A percentile compares a stretch with the other conserved stretches of the same genome.
Evolutionary conservation across 2,888 invertebrate genomes (phyloP).

Genomic region (Tyria jacobaeae): DNA sequence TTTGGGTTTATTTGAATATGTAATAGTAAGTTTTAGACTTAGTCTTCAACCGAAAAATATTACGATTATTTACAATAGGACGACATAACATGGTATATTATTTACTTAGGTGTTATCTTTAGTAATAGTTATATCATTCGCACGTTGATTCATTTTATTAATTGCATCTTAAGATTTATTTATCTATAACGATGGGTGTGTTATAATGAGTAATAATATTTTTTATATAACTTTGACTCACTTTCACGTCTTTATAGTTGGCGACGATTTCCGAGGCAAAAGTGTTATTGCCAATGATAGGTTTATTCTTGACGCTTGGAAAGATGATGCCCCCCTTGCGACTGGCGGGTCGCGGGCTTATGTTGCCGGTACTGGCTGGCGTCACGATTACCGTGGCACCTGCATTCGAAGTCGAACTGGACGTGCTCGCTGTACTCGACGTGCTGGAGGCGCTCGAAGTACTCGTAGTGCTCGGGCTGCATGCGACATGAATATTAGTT

Average conservation of each 20-base stretch:
- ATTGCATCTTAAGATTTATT: slow-evolving; percentile 49
- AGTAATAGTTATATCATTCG: slow-evolving; percentile 52
- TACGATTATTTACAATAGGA: not conserved
- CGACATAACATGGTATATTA: not conserved
- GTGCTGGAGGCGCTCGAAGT: slow-evolving; percentile 44
- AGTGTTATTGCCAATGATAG: slow-evolving; percentile 93
- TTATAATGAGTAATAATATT: slow-evolving; percentile 54
- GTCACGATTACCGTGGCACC: slow-evolving; percentile 73
- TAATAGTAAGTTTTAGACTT: not conserved
- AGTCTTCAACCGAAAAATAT: not conserved
- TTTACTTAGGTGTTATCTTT: slow-evolving; percentile 34
- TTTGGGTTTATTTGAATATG: not conserved
- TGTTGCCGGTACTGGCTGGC: slow-evolving; percentile 68
- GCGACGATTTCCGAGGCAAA: slow-evolving; percentile 92
- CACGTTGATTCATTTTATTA: slow-evolving; percentile 53
- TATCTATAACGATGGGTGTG: slow-evolving; percentile 49
- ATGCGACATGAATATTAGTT: slow-evolving; percentile 78
- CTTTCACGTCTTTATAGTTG: slow-evolving; percentile 94
- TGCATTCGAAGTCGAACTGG: slow-evolving; percentile 50
- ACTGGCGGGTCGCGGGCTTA: slow-evolving; percentile 78
- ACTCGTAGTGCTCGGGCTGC: slow-evolving; percentile 70
- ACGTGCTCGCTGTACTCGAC: slow-evolving; percentile 60
- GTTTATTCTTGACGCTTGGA: slow-evolving; percentile 96
- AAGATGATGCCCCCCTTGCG: slow-evolving; percentile 95
- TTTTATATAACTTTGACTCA: slow-evolving; percentile 81